Base-by-base conservation (phyloP, 2,797 vertebrate species). In the Sardinella longiceps region DNA sequence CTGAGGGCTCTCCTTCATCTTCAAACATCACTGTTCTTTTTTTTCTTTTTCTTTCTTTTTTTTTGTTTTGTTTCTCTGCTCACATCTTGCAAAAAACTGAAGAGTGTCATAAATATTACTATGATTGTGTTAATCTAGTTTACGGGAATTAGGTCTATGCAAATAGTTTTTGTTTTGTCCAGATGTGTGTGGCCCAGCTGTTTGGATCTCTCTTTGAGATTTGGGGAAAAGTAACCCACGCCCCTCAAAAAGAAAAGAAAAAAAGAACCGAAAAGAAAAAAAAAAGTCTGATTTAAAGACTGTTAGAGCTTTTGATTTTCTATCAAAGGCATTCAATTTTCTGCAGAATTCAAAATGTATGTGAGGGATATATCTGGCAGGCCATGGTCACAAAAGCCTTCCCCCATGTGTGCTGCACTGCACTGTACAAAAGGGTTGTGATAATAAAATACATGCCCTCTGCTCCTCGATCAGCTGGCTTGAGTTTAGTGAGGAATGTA, bases 11-110 rank as follows among this genome's bases (percentile, higher is more conserved):
- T 85, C 63, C 88, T 89, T 89, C 82, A 90, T 92, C 85, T 87
- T 91, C 81, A 91, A 85, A 83, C 89, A 86, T 91, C 77, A 89
- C 84, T 88, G 82, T 81, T 88, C 88, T 91, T 82, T 86, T 84
- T 85, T 84, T 80, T 84, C 85, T 85, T 28, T 48, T 48, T 48
- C 12, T 9, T 45, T 45, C 12, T 48, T 83, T 85, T 88, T 83
- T n/a, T n/a, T n/a, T n/a, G n/a, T n/a, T n/a, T 85, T 81, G 80
- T 84, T 74, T 43, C 33, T 7, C 33, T 39, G 15, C 70, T 39
- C 20, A 20, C 70, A 77, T 33, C 37, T 39, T 20, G 1, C 70
- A 77, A 77, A 77, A 77, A 77, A 77, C 33, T 43, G 81, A 70
- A 33, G 83, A 88, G 81, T 80, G 85, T 83, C 87, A 90, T 84